Base-by-base conservation (phyloP, 2,888 invertebrate species). In the Macrosoma leucophasiata region DNA sequence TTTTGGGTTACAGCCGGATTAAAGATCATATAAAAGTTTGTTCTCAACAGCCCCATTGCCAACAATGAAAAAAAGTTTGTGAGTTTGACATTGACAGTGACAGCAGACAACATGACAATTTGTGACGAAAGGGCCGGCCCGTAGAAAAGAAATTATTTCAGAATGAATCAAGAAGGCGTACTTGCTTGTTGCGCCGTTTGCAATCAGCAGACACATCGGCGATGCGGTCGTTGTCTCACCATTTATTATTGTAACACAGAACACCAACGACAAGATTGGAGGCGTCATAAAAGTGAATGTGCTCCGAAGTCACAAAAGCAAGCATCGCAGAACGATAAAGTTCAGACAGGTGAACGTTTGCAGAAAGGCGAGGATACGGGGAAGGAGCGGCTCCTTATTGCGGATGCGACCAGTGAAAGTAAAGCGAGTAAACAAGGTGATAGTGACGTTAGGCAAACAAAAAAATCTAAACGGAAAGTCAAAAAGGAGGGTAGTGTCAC, bases 201-300 rank as follows among this genome's bases (percentile, higher is more conserved):
- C 72, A 86, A 87, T 44, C 75, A 67, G 50, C 86, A 87, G 56
- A 88, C 88, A 51, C 73, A 91, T 52, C 77, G 89, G 43, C 88
- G 92, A 53, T 94, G 94, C 73, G 88, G 89, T 48, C 88, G 91
- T 51, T 95, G 95, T 68, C 90, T 90, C 61, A 74, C 72, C 39
- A 86, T 88, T 29, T 90, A 89, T 70, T 95, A 95, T 71, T 95
- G 94, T 74, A 90, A 89, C 39, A 90, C 88, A 50, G 90, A 89
- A 43, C 94, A 95, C 67, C 94, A 94, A 72, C 88, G 87, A 45
- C 81, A 88, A 55, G 91, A 94, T 63, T 94, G 94, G 94, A 89
- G 89, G 60, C 85, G 81, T 48, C 94, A 95, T 62, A 93, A 89
- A 78, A 73, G 71, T 49, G 79, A 85, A 51, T 91, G 90, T 63